Conservation (phyloP, 2,113 vertebrate species). For the Bujurquina vittata region DNA sequence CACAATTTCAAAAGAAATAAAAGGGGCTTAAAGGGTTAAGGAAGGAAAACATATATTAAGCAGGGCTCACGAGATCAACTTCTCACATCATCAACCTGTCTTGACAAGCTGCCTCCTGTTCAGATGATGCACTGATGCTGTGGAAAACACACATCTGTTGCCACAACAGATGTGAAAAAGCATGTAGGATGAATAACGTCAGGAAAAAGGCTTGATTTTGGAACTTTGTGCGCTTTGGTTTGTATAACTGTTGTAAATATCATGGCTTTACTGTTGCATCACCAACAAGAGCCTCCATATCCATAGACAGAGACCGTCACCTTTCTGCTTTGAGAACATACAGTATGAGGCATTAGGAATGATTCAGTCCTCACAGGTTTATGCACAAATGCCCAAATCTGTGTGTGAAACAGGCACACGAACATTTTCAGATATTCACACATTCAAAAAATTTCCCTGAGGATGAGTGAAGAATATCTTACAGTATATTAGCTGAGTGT, state of each 20-base stretch:
- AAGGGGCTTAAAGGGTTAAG: neutral
- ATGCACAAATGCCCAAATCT: neutral
- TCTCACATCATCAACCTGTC: neutral
- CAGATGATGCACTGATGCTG: neutral
- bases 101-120: constrained; percentile 1
- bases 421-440: neutral
- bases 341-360: neutral
- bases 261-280: neutral
- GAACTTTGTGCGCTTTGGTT: neutral
- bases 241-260: neutral
- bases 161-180: neutral
- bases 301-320: neutral
- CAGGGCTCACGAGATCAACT: neutral
- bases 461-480: neutral
- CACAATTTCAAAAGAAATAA: neutral
- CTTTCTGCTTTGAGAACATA: neutral
- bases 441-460: neutral
- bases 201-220: neutral
- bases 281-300: neutral
- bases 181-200: neutral
- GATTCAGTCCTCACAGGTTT: neutral
- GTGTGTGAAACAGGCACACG: too few relatives aligned
- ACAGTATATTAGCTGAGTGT: too few relatives aligned
- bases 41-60: neutral
- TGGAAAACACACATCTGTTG: neutral